Conservation (phyloP, 2,797 vertebrate genomes). For the Euthynnus affinis region DNA sequence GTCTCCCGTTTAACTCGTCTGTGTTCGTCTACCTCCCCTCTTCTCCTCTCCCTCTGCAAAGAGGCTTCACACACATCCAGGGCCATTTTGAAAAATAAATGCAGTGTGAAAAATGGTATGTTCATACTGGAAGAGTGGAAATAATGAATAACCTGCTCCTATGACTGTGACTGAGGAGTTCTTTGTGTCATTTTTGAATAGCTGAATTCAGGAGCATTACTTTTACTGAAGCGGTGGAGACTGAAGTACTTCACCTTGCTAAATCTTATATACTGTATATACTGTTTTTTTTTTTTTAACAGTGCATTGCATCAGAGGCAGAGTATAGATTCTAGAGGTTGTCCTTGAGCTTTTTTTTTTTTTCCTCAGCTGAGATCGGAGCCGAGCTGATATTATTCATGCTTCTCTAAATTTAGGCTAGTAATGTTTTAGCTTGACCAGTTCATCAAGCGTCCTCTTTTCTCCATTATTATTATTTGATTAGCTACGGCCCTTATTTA, state of each 20-base stretch:
- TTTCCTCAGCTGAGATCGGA: too few species aligned
- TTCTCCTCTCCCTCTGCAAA: neutral
- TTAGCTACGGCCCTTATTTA: neutral
- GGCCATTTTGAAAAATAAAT: slow-evolving; percentile 21
- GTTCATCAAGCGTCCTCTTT: neutral
- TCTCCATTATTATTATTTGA: neutral
- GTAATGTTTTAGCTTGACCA: too few species aligned
- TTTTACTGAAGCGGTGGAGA: slow-evolving; percentile 4
- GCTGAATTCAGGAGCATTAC: slow-evolving; percentile 8
- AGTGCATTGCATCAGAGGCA: neutral
- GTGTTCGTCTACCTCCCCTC: slow-evolving; percentile 33
- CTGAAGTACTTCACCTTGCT: neutral
- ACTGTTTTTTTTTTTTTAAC: neutral
- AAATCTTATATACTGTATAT: neutral
- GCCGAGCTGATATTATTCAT: too few species aligned
- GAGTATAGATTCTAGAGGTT: neutral
- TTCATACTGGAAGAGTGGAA: slow-evolving; percentile 23
- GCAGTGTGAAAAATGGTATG: slow-evolving; percentile 28
- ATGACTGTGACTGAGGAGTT: slow-evolving; percentile 4
- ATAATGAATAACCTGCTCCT: slow-evolving; percentile 34
- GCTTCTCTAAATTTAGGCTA: too few species aligned
- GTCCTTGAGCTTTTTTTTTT: neutral
- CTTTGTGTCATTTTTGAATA: slow-evolving; percentile 11
- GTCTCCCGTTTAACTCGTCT: slow-evolving; percentile 56
- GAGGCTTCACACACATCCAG: slow-evolving; percentile 12